A percentile compares a stretch with the other conserved stretches of the same genome.
Conservation (phyloP, 2,797 vertebrate genomes). For the Etheostoma perlongum region DNA sequence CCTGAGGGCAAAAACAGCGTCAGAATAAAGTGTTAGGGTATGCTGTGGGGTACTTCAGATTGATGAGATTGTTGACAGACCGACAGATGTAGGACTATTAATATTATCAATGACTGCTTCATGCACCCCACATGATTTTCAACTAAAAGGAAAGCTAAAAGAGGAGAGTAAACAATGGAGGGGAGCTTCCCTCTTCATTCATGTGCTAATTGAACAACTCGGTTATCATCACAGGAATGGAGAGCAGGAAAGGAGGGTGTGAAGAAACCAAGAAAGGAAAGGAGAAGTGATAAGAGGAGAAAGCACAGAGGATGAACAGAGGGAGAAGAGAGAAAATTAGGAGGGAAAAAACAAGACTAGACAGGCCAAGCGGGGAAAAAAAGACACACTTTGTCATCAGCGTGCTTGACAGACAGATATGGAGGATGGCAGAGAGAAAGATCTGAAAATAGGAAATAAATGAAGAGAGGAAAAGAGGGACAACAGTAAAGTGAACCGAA, state of each 20-base stretch:
- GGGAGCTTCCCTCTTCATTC: constrained; percentile 10
- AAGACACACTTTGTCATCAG: constrained; percentile 14
- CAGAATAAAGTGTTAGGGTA: constrained; percentile 17
- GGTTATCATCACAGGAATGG: constrained; percentile 9
- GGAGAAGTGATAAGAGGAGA: background rate
- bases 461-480: background rate
- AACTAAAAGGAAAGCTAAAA: constrained; percentile 27
- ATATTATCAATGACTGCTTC: background rate
- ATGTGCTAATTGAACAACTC: constrained; percentile 23
- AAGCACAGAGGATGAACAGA: background rate
- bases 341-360: constrained; percentile 7
- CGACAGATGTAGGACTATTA: background rate
- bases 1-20: constrained; percentile 56
- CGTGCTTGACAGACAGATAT: constrained; percentile 14
- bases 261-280: constrained; percentile 10
- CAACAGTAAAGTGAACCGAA: constrained; percentile 2
- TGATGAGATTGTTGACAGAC: background rate
- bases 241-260: background rate
- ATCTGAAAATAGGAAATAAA: background rate
- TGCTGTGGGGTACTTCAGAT: background rate
- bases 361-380: background rate
- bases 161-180: constrained; percentile 1
- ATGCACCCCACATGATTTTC: constrained; percentile 2
- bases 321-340: background rate
- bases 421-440: background rate